A percentile compares a stretch with the other conserved stretches of the same genome.
Conservation (phyloP, 2,888 invertebrate genomes). For the Glaucopsyche alexis region DNA sequence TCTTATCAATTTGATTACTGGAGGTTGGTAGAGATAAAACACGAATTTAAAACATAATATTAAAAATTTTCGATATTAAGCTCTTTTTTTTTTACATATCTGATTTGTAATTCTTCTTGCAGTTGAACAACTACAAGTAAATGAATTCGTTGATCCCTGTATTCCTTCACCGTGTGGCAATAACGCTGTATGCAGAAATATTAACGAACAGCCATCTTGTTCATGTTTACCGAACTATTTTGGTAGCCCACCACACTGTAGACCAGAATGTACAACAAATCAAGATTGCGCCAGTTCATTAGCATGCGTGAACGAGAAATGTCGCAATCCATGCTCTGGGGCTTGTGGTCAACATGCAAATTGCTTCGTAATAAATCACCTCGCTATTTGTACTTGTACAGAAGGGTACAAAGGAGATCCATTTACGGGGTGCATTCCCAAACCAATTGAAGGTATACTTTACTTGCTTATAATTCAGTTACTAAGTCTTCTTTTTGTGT, state of each 20-base stretch:
- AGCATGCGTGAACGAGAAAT: conserved; percentile 83
- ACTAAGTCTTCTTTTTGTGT: conserved; percentile 31
- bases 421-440: conserved; percentile 68
- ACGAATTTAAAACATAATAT: too few relatives aligned
- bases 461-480: conserved; percentile 9
- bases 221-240: conserved; percentile 80
- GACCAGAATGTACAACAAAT: conserved; percentile 83
- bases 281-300: conserved; percentile 83
- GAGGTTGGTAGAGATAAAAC: too few relatives aligned
- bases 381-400: conserved; percentile 82
- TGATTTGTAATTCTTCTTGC: conserved; percentile 32
- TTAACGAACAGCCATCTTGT: conserved; percentile 80
- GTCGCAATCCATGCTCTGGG: conserved; percentile 84
- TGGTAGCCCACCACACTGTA: conserved; percentile 84
- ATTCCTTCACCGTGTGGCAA: conserved; percentile 84
- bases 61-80: too few relatives aligned
- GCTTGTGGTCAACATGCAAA: conserved; percentile 81
- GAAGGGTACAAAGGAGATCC: conserved; percentile 82
- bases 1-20: too few relatives aligned
- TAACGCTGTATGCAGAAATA: conserved; percentile 80
- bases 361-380: conserved; percentile 81
- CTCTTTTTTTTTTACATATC: background rate
- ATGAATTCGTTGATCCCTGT: conserved; percentile 80
- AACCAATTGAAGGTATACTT: conserved; percentile 58
- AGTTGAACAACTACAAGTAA: conserved; percentile 58